Base-by-base conservation (phyloP, 2,888 invertebrate genomes). In the Scaeva pyrastri region DNA sequence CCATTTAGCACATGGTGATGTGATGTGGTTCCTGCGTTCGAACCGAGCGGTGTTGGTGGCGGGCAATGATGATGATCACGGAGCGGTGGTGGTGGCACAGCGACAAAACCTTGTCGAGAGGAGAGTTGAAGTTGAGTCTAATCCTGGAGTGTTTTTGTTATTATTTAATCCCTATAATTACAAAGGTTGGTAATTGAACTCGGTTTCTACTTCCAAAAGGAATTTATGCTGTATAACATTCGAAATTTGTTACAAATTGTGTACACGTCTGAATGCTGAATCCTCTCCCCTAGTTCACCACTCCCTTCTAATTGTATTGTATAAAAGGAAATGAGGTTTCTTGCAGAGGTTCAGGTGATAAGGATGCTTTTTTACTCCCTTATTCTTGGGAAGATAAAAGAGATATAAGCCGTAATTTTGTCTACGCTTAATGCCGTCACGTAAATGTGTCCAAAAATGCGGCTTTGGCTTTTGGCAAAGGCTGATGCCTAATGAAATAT, bases 1-100 rank as follows among this genome's bases (percentile, higher is more conserved):
- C 78, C 83, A 83, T 83, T 83, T 83, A 78, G 83, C 78, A 83
- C 83, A 83, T 83, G 78, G 78, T 78, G 66, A 73, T 83, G 83
- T 73, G 52, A 73, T 83, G 83, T 78, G 83, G 83, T 78, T 73
- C 39, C 39, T 68, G 66, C 41, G 58, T 64, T 74, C 31, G 50
- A 41, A 16, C 58, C 11, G n/a, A 19, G 43, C 50, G 56, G 31
- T n/a, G 41, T 8, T 6, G 60, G 8, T n/a, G n/a, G 31, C 31
- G 31, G 26, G 26, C 26, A 6, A 26, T 26, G 26, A 26, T 26
- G 26, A 26, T 26, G 26, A 26, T 26, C 26, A 26, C 26, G 6
- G n/a, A n/a, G n/a, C 26, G 45, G 4, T 23, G 4, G n/a, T 1
- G 23, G 8, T 6, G 31, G 19, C 5, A 55, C 26, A 7, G 48